Evolutionary conservation across 2,797 vertebrate species (phyloP), one percentile per base, ranked within the genome.

Genomic region (Helicolenus hilgendorfi): DNA sequence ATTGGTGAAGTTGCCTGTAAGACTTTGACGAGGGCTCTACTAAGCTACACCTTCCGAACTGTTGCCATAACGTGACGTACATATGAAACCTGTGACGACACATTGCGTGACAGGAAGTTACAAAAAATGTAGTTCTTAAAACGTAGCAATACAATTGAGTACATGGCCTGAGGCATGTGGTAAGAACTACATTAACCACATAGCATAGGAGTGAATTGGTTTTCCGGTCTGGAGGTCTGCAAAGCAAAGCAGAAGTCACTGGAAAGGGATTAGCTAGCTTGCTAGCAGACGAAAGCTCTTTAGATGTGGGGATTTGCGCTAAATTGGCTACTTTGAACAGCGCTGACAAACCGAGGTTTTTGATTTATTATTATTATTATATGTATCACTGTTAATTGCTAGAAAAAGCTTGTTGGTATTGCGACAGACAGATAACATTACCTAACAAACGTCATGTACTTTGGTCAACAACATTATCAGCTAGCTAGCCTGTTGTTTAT

Each of bases 261-360:
- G 92, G 94, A 92, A 95, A 94, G 53, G 89, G 94, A 96, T 96
- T 96, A 96, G 92, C 93, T 90, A 92, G 90, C 89, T 88, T 92
- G 92, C 86, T 95, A 93, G 93, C 89, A 87, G 73, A 78, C 11
- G 71, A 64, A 62, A 62, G 76, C 68, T 67, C 35, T 89, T 88
- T 84, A 91, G 83, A 95, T 97, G 94, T 90, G 77, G 86, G 72
- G 63, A 71, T 82, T 82, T 70, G 53, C 70, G 29, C 56, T 64
- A 77, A 87, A 92, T 69, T 58, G 75, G 75, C 76, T 9, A 27
- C 38, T 79, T 59, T 84, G 81, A 92, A 70, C 67, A 18, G 22
- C 55, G 63, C 67, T 86, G 78, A 87, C 72, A 81, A 58, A 22
- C 33, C 14, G 62, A 95, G 96, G 96, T 96, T 92, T 73, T 29